Base-by-base conservation (phyloP, 2,113 vertebrate species). In the Mastomys coucha region DNA sequence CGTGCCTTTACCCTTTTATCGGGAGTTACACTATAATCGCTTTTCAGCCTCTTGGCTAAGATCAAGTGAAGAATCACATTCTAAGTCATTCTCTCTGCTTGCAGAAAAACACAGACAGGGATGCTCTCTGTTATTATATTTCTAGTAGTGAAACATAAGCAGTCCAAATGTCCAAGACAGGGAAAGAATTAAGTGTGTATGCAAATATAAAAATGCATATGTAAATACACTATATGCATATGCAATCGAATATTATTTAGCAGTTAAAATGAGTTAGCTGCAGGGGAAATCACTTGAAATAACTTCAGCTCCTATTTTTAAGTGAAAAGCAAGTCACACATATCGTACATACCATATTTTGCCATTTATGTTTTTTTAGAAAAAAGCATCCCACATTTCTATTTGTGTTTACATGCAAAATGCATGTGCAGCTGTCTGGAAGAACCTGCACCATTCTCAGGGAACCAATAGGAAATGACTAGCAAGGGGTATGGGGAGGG, bases 241-340 rank as follows among this genome's bases (percentile, higher is more conserved):
- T 13, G 28, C 60, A 65, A 91, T 77, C 42, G 67, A 75, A 45
- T 88, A 58, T 63, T 86, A 77, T 53, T 81, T 56, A 28, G 42
- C 77, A 77, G 78, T 89, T 95, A 65, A 77, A 96, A 85, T 67
- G 69, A 96, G 77, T 69, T 78, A 56, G 56, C n/a, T 95, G 69
- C 88, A 22, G 20, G 85, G 49, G 60, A 92, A 70, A 60, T 42
- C 90, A 88, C 56, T 3, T 84, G 88, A 88, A 97, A 91, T 76
- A 72, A 63, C 88, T 88, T 88, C 88, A 95, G 63, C 36, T 91
- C 76, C 67, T 92, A 72, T 89, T 93, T 85, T 95, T 96, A 81
- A 93, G 86, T 36, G n/a, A 80, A 92, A 92, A 91, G 65, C 58
- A 96, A 92, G 36, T 70, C n/a, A 84, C 60, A 13, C 60, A 28